Percentiles rank a stretch among this genome's conserved stretches.
Evolutionary conservation across 1,140 invertebrate species (phyloP).

Genomic region (Heliconius melpomene): DNA sequence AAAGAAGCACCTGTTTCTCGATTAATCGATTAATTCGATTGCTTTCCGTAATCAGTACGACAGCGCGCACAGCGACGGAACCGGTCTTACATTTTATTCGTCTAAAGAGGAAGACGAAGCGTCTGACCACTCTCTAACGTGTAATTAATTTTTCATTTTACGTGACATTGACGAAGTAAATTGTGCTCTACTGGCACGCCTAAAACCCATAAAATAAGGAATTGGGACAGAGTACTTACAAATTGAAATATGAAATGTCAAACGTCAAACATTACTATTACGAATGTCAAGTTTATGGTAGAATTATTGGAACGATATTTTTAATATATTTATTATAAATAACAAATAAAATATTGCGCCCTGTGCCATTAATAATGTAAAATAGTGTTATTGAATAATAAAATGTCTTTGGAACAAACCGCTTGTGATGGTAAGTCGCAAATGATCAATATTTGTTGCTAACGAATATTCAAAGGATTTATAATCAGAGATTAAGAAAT

Average conservation of each 20-base stretch:
- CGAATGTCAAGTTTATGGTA: conserved; percentile 5
- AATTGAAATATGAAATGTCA: not conserved
- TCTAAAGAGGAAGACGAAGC: too few relatives aligned
- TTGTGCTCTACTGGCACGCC: too few relatives aligned
- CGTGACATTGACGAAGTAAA: too few relatives aligned
- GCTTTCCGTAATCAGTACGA: too few relatives aligned
- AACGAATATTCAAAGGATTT: conserved; percentile 17
- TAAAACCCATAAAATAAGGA: too few relatives aligned
- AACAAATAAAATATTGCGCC: not conserved
- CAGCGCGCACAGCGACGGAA: too few relatives aligned
- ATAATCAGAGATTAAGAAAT: conserved; percentile 13
- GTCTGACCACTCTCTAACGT: too few relatives aligned
- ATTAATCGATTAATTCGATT: too few relatives aligned
- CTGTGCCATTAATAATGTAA: conserved; percentile 19
- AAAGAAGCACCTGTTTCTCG: too few relatives aligned
- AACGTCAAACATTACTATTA: not conserved
- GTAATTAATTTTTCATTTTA: too few relatives aligned
- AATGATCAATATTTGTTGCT: not conserved
- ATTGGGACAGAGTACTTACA: too few relatives aligned
- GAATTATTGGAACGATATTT: not conserved
- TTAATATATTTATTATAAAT: conserved; percentile 8
- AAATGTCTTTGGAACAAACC: conserved; percentile 88
- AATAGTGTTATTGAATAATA: conserved; percentile 13
- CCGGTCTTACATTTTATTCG: too few relatives aligned
- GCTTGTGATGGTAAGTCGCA: conserved; percentile 86